Evolutionary conservation across 2,888 invertebrate genomes (phyloP).

Genomic region (Calameuta filiformis): DNA sequence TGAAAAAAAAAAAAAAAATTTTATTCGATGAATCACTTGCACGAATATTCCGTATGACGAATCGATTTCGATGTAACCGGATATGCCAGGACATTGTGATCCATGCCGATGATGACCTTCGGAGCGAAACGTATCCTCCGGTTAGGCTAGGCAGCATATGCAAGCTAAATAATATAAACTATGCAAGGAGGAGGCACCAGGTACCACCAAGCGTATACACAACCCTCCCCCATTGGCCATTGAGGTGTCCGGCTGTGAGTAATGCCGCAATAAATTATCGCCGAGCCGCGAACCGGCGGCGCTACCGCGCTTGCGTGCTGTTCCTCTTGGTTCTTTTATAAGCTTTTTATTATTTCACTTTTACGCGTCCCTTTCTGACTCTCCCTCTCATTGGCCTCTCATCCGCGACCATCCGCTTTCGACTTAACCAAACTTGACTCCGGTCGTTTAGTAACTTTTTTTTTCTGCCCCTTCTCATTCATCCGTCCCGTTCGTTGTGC

Average conservation of each 20-base stretch:
- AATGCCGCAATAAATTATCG: slow-evolving; percentile 60
- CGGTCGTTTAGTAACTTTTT: no score
- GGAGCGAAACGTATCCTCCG: slow-evolving; percentile 11
- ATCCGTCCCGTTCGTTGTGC: background rate
- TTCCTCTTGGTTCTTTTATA: slow-evolving; percentile 2
- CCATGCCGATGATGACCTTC: slow-evolving; percentile 11
- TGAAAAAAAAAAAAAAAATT: no score
- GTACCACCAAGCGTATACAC: background rate
- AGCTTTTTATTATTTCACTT: no score
- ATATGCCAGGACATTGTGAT: no score
- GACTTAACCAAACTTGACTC: no score
- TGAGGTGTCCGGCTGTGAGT: slow-evolving; percentile 61
- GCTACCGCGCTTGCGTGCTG: slow-evolving; percentile 44
- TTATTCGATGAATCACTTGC: no score
- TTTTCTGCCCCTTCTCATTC: no score
- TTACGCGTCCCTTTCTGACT: no score
- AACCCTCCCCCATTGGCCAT: slow-evolving; percentile 44
- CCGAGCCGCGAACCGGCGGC: slow-evolving; percentile 24
- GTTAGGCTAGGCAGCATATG: slow-evolving; percentile 11
- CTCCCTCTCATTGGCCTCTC: slow-evolving; percentile 11
- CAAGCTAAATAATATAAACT: slow-evolving; percentile 17
- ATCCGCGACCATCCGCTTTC: slow-evolving; percentile 10
- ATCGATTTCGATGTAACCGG: no score
- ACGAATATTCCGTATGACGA: no score
- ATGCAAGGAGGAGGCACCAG: slow-evolving; percentile 10